phyloP scores from a whole-genome alignment of 1,140 invertebrate species.

The Danaus melanippus region DNA sequence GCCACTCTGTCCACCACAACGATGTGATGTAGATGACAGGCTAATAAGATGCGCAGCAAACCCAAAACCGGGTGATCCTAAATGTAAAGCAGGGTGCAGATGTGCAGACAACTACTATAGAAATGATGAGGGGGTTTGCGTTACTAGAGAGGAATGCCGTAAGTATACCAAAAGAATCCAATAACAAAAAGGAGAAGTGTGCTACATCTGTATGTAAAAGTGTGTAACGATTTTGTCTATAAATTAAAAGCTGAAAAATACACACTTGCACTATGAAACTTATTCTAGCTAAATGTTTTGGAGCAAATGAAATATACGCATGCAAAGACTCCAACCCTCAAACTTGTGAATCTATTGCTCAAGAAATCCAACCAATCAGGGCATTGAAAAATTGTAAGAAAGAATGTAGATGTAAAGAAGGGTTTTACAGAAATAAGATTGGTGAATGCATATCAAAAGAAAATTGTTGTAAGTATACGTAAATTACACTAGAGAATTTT shows the following conservation, averaged over 20 bases:
- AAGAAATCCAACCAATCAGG: constrained; percentile 16
- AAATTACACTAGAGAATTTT: too few relatives aligned
- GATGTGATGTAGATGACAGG: constrained; percentile 6
- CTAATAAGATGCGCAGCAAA: constrained; percentile 5
- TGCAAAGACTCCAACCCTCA: constrained; percentile 15
- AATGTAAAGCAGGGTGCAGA: constrained; percentile 14
- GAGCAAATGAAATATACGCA: constrained; percentile 14
- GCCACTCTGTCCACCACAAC: constrained; percentile 14
- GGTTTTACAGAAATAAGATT: constrained; percentile 30
- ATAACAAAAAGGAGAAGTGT: too few relatives aligned
- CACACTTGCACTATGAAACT: too few relatives aligned
- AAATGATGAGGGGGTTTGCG: constrained; percentile 9
- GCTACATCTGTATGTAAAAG: too few relatives aligned
- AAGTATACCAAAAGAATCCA: constrained; percentile 6
- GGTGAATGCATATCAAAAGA: constrained; percentile 30
- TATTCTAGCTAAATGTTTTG: constrained; percentile 9
- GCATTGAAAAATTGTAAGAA: constrained; percentile 13
- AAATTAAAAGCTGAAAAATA: too few relatives aligned
- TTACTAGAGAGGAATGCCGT: constrained; percentile 17
- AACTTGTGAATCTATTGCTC: constrained; percentile 30
- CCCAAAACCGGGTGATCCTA: constrained; percentile 5
- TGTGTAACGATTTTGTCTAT: too few relatives aligned
- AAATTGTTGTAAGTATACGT: constrained; percentile 25
- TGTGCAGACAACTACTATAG: constrained; percentile 11
- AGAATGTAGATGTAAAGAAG: constrained; percentile 27